phyloP scores from a whole-genome alignment of 2,113 vertebrate species.

The Cyanoliseus patagonus region DNA sequence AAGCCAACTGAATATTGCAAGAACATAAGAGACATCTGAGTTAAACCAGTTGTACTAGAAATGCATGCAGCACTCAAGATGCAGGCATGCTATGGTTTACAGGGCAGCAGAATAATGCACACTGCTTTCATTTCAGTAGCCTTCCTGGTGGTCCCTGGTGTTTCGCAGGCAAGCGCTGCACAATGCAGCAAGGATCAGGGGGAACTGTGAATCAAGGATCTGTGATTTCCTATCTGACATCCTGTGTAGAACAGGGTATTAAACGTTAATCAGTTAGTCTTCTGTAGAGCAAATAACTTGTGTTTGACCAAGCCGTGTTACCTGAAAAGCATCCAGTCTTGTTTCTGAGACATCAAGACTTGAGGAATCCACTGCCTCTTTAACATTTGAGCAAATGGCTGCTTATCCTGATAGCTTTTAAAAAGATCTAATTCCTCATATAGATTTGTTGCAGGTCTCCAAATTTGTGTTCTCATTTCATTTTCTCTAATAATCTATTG shows the following conservation, averaged over 20 bases:
- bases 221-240: neutral
- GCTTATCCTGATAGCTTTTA: neutral
- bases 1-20: neutral
- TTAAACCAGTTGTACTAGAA: neutral
- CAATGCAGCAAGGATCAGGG: neutral
- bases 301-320: neutral
- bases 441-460: neutral
- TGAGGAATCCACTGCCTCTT: neutral
- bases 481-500: neutral
- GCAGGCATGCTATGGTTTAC: neutral
- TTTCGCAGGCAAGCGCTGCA: neutral
- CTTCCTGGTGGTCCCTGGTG: neutral
- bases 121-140: neutral
- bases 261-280: neutral
- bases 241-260: neutral
- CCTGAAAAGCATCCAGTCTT: neutral
- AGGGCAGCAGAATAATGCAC: neutral
- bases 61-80: neutral
- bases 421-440: neutral
- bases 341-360: neutral
- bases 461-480: neutral
- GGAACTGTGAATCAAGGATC: neutral
- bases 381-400: neutral
- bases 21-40: neutral
- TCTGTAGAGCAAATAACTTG: neutral